Conservation (phyloP, 2,797 vertebrate genomes). For the Notamacropus eugenii region DNA sequence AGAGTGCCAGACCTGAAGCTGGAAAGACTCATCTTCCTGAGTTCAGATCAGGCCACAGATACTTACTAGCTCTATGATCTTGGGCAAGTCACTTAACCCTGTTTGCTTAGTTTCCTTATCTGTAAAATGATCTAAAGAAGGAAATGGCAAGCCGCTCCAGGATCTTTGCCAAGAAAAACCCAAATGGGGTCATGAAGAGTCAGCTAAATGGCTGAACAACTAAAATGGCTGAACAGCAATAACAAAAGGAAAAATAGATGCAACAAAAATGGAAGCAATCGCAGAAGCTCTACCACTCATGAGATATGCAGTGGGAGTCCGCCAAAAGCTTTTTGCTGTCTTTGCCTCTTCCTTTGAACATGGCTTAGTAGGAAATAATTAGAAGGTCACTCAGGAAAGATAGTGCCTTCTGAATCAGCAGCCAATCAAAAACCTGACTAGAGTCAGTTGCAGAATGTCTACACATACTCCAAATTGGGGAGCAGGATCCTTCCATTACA, state of each 20-base stretch:
- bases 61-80: background rate
- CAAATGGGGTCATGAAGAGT: background rate
- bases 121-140: background rate
- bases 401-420: background rate
- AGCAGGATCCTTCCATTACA: background rate
- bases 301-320: background rate
- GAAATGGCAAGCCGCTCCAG: background rate
- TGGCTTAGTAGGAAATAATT: background rate
- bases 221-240: background rate
- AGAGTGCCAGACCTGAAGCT: background rate
- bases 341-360: background rate
- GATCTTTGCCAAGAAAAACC: background rate
- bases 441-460: background rate
- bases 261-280: background rate
- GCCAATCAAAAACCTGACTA: background rate
- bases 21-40: background rate
- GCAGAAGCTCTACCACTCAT: background rate
- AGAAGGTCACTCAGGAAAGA: background rate
- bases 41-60: background rate
- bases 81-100: background rate
- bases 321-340: background rate
- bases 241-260: background rate
- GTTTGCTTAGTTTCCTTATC: background rate
- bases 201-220: background rate
- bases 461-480: background rate